Conservation (phyloP, 2,113 vertebrate genomes). For the Hucho hucho region DNA sequence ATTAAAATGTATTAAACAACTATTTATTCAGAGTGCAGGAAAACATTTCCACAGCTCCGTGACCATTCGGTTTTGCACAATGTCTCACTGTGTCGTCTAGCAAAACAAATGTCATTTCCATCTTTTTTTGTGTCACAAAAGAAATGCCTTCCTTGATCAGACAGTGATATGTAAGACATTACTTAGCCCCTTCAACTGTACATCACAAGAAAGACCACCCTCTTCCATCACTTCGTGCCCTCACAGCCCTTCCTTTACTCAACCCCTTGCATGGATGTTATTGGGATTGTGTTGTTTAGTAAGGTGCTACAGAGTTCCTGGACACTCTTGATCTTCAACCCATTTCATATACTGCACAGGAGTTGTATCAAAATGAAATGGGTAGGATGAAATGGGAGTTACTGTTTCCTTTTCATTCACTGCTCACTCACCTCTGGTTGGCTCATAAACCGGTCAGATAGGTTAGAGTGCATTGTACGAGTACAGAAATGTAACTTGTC, state of each 20-base stretch:
- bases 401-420: not conserved
- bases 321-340: not conserved
- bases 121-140: constrained; percentile 46
- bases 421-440: not conserved
- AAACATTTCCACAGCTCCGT: constrained; percentile 22
- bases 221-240: not conserved
- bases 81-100: constrained; percentile 31
- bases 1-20: constrained; percentile 41
- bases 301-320: not conserved
- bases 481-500: not conserved
- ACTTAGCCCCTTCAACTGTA: constrained; percentile 3
- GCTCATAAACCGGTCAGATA: not conserved
- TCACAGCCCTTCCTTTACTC: not conserved
- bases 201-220: not conserved
- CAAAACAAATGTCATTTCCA: constrained; percentile 30
- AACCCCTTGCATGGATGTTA: not conserved
- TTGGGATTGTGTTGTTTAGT: not conserved
- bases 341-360: not conserved
- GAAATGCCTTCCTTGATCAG: constrained; percentile 38
- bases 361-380: not conserved
- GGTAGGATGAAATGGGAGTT: not conserved
- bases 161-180: constrained; percentile 36
- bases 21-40: constrained; percentile 34
- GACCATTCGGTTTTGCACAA: constrained; percentile 44
- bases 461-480: not conserved